Base-by-base conservation (phyloP, 2,888 invertebrate genomes). In the Hyles lineata region DNA sequence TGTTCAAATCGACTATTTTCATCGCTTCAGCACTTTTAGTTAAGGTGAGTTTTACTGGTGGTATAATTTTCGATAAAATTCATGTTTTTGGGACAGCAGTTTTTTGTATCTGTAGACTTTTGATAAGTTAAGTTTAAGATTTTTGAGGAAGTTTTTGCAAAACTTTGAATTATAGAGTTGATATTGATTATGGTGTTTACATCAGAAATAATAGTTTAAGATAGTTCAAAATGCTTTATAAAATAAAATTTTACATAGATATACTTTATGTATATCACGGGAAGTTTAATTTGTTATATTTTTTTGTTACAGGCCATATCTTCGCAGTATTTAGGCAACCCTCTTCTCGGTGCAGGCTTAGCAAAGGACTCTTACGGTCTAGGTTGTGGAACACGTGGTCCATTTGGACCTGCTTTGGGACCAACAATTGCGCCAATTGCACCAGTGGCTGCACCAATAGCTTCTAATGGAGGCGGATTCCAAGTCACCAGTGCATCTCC, bases 401-500 rank as follows among this genome's bases (percentile, higher is more conserved):
- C 69, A 23, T 69, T 63, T 35, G 50, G 50, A 9, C 70, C 72
- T 21, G 9, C 72, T 25, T 59, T 60, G 58, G 59, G 43, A 5
- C 62, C 62, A 55, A 7, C 72, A 43, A n/a, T 61, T 52, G 15
- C 32, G 7, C 72, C 72, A 1, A 69, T 67, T 29, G 35, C 63
- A 67, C 73, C 67, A 29, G 70, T 76, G 35, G 80, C 71, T 21
- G 25, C 63, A 67, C 73, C 67, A 29, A 67, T 76, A 32, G 80
- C 77, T 62, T 76, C 74, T 23, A 73, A 74, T 67, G 80, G 80
- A 1, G 79, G 79, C 8, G 75, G 74, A 9, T 75, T 85, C 15
- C 73, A 78, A 9, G 76, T 81, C 2, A 71, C 82, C 70, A 83
- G 82, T 70, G 76, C 79, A n/a, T 83, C 85, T 21, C 82, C 82